These are phyloP conservation scores for Ptilodon capucinus DNA, from an alignment of 2,888 invertebrate genomes.

Conservation along the genomic window DNA sequence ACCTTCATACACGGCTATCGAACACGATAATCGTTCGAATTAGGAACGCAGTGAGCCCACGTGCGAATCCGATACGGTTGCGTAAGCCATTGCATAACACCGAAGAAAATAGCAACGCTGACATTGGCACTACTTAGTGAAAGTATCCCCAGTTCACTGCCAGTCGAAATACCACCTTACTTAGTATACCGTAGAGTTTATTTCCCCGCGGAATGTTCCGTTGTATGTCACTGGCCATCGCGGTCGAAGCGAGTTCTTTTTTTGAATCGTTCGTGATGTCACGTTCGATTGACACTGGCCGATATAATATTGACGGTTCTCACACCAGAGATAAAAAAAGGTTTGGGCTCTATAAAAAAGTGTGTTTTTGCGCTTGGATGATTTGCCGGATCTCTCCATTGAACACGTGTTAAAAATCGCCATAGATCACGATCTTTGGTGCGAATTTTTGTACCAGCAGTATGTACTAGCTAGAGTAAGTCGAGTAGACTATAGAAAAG, in stretches of 20 bases:
- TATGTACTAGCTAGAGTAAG: no score
- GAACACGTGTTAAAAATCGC: neutral
- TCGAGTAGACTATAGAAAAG: no score
- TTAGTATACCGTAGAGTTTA: constrained; percentile 1
- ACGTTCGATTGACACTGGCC: constrained; percentile 36
- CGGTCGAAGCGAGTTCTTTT: constrained; percentile 44
- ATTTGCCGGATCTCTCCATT: neutral
- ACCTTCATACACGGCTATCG: no score
- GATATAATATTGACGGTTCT: constrained; percentile 9
- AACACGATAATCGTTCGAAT: constrained; percentile 20
- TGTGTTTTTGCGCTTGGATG: constrained; percentile 3
- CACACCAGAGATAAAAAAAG: constrained; percentile 19
- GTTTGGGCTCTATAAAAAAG: constrained; percentile 19
- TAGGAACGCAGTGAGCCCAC: constrained; percentile 26
- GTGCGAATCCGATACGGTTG: constrained; percentile 42
- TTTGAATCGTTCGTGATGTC: constrained; percentile 39
- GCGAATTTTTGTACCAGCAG: no score
- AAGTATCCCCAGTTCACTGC: constrained; percentile 49
- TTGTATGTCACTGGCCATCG: constrained; percentile 37
- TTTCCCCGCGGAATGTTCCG: constrained; percentile 3
- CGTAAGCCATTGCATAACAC: constrained; percentile 60
- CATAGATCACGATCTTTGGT: neutral
- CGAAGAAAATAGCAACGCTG: constrained; percentile 66
- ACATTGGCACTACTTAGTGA: constrained; percentile 78
- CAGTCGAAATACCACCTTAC: constrained; percentile 24